Percentiles rank a stretch among this genome's conserved stretches.
These are phyloP conservation scores for Cheracebus regulus DNA, from an alignment of 2,797 vertebrate species.

Conservation along the genomic window DNA sequence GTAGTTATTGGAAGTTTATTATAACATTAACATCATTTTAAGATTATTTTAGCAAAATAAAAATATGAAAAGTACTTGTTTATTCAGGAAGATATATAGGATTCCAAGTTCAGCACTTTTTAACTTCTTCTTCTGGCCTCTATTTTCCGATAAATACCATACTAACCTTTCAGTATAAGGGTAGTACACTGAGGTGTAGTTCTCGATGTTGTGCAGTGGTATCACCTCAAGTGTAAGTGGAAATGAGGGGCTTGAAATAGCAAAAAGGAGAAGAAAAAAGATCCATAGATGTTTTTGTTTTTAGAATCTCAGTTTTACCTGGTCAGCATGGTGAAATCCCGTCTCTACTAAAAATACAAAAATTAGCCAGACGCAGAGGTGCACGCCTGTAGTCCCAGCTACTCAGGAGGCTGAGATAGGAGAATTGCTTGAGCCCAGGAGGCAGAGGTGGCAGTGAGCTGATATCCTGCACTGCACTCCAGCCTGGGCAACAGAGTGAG, in stretches of 20 bases:
- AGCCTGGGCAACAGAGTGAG: no score
- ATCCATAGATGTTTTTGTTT: not conserved
- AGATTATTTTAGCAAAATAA: not conserved
- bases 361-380: no score
- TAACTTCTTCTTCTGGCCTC: not conserved
- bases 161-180: not conserved
- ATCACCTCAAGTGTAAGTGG: not conserved
- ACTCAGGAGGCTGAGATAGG: no score
- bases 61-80: not conserved
- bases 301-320: not conserved
- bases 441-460: no score
- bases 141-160: not conserved
- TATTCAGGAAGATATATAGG: not conserved
- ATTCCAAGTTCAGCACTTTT: not conserved
- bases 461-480: no score
- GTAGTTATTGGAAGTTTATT: not conserved
- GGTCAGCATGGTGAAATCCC: rapidly evolving
- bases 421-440: no score
- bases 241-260: not conserved
- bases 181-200: not conserved
- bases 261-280: not conserved
- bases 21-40: not conserved
- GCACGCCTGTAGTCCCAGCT: no score
- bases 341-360: no score
- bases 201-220: not conserved